Evolutionary conservation across 2,113 vertebrate genomes (phyloP).

Genomic region (Pomatostomus ruficeps): DNA sequence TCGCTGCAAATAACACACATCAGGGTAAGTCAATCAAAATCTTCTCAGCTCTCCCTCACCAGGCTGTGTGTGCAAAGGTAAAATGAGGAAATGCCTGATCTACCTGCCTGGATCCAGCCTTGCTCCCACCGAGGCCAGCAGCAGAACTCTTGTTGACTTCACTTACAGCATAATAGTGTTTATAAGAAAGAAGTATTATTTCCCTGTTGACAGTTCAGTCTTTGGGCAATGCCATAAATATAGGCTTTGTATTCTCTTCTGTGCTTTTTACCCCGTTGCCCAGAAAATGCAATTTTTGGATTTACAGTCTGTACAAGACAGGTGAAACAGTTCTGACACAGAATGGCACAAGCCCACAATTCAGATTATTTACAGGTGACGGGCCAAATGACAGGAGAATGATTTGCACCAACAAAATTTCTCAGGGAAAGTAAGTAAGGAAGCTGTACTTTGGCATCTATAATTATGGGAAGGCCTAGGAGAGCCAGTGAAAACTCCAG

Average conservation of each 20-base stretch:
- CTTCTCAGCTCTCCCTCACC: neutral
- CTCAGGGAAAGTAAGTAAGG: neutral
- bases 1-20: neutral
- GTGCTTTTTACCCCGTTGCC: neutral
- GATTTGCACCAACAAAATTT: neutral
- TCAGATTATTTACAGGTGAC: conserved; percentile 10
- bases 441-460: neutral
- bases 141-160: conserved; percentile 20
- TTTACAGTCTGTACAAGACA: conserved; percentile 35
- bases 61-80: neutral
- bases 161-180: neutral
- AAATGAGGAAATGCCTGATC: neutral
- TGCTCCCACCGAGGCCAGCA: neutral
- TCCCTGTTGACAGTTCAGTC: conserved; percentile 37
- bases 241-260: neutral
- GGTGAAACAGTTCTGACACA: conserved; percentile 28
- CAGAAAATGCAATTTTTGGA: conserved; percentile 24
- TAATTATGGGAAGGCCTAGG: neutral
- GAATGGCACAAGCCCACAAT: neutral
- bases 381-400: neutral
- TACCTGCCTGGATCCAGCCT: neutral
- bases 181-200: conserved; percentile 41
- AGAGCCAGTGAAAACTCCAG: neutral
- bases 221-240: conserved; percentile 48
- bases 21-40: neutral